phyloP scores from a whole-genome alignment of 2,797 vertebrate genomes.

The Sebastes diploproa region DNA sequence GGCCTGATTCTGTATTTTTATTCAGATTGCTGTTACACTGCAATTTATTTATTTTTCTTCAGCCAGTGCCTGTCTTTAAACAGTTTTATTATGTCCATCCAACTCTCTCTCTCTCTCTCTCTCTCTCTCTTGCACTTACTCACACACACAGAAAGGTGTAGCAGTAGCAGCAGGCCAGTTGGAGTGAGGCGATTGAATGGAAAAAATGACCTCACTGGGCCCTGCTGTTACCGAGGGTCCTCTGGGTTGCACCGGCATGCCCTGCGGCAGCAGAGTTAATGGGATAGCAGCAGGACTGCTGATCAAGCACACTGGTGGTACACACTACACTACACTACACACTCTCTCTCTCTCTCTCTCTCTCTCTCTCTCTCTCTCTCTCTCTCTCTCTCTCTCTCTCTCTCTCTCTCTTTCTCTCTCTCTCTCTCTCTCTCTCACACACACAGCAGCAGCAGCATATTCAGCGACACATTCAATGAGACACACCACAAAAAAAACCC shows the following conservation, averaged over 20 bases:
- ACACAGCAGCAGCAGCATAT: slow-evolving; percentile 11
- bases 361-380: no score
- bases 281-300: slow-evolving; percentile 74
- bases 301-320: slow-evolving; percentile 65
- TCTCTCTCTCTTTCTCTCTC: not conserved
- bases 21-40: not conserved
- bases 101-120: not conserved
- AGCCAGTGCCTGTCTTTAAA: not conserved
- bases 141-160: slow-evolving; percentile 18
- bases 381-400: not conserved
- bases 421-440: not conserved
- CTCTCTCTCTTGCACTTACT: not conserved
- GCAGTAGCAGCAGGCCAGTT: slow-evolving; percentile 24
- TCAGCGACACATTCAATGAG: slow-evolving; percentile 16
- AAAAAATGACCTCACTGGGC: slow-evolving; percentile 70
- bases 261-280: slow-evolving; percentile 73
- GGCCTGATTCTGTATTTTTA: not conserved
- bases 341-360: no score
- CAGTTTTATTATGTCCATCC: not conserved
- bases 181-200: slow-evolving; percentile 54
- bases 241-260: slow-evolving; percentile 63
- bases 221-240: slow-evolving; percentile 68
- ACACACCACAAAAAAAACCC: slow-evolving; percentile 4
- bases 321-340: slow-evolving; percentile 22
- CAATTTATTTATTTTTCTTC: not conserved